phyloP scores from a whole-genome alignment of 2,888 invertebrate genomes.

The Odontomyia ornata region DNA sequence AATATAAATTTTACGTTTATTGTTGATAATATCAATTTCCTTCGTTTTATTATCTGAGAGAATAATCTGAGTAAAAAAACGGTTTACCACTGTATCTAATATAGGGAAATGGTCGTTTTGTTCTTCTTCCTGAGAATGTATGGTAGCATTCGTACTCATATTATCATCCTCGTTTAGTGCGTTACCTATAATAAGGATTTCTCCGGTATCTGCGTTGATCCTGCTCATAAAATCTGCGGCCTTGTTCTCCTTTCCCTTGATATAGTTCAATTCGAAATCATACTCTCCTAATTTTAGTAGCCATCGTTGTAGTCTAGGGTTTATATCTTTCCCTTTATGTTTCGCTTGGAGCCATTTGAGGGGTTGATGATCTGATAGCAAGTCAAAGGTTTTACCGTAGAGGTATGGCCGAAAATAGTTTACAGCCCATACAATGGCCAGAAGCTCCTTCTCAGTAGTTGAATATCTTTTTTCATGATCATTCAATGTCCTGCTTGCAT shows the following conservation, averaged over 20 bases:
- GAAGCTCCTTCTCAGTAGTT: neutral
- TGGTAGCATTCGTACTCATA: too few relatives aligned
- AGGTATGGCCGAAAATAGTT: too few relatives aligned
- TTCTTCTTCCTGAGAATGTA: neutral
- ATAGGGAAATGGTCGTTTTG: constrained; percentile 5
- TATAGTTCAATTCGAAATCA: too few relatives aligned
- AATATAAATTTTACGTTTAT: neutral
- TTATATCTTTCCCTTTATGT: neutral
- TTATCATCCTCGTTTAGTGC: too few relatives aligned
- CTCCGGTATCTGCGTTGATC: neutral
- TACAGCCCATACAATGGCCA: too few relatives aligned
- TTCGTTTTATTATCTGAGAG: neutral
- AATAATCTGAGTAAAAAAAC: neutral
- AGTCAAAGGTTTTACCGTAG: neutral
- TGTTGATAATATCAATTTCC: too few relatives aligned
- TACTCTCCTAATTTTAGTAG: too few relatives aligned
- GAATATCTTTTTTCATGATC: neutral
- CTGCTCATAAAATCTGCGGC: neutral
- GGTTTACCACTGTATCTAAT: too few relatives aligned
- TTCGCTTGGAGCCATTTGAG: neutral
- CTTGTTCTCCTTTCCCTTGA: neutral
- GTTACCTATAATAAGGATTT: neutral
- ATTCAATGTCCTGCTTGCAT: neutral
- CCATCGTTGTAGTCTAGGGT: too few relatives aligned
- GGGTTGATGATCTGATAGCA: neutral